Evolutionary conservation across 1,140 invertebrate species (phyloP).

Genomic region (Lepeophtheirus salmonis): DNA sequence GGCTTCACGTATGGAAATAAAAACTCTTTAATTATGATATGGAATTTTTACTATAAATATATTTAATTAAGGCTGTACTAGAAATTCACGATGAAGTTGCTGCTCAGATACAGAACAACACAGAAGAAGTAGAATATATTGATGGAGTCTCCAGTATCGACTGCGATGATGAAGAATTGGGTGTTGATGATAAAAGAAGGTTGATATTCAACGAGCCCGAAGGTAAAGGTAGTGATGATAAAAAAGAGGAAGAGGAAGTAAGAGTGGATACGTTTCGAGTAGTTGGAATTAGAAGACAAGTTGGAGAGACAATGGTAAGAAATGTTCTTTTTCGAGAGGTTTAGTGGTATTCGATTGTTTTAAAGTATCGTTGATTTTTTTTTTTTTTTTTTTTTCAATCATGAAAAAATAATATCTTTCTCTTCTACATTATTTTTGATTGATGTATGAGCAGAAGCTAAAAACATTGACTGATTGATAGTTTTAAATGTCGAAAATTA

Average conservation of each 20-base stretch:
- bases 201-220: background rate
- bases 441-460: no score
- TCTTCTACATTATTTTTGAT: no score
- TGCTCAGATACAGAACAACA: constrained; percentile 13
- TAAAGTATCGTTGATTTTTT: no score
- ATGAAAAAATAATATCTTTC: no score
- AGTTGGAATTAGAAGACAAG: constrained; percentile 8
- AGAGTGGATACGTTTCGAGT: constrained; percentile 14
- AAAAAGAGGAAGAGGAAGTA: constrained; percentile 9
- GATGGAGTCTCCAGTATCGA: constrained; percentile 8
- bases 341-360: no score
- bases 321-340: no score
- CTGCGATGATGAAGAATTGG: constrained; percentile 6
- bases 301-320: constrained; percentile 10
- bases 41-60: constrained; percentile 7
- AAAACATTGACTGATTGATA: no score
- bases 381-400: no score
- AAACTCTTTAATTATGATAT: background rate
- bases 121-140: constrained; percentile 15
- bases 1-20: constrained; percentile 10
- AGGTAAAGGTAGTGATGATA: background rate
- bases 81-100: constrained; percentile 17
- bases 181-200: background rate
- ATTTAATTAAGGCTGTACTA: constrained; percentile 8
- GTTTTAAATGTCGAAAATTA: no score